Conservation (phyloP, 1,140 invertebrate genomes). For the Episyrphus balteatus region DNA sequence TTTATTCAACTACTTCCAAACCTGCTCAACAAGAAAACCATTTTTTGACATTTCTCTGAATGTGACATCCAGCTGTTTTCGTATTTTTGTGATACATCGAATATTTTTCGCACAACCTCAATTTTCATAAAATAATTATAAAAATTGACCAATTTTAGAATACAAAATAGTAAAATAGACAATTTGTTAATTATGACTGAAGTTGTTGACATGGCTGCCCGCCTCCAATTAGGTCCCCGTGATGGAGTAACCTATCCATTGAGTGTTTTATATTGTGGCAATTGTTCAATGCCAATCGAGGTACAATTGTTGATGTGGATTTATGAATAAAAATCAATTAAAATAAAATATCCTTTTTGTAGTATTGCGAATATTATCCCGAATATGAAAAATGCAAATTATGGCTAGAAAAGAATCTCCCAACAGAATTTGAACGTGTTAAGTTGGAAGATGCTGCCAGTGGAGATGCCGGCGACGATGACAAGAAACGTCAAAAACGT, state of each 20-base stretch:
- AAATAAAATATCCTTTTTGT: neutral
- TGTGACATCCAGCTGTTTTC: too few relatives aligned
- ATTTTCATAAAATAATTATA: too few relatives aligned
- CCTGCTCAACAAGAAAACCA: too few relatives aligned
- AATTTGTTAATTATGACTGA: constrained; percentile 2
- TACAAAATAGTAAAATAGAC: too few relatives aligned
- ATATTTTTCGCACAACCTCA: too few relatives aligned
- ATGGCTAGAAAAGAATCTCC: constrained; percentile 91
- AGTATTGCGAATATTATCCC: constrained; percentile 98
- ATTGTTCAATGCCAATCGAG: constrained; percentile 87
- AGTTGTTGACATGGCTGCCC: constrained; percentile 19
- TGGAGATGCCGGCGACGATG: constrained; percentile 59
- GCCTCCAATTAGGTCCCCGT: constrained; percentile 26
- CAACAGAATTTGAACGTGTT: constrained; percentile 82
- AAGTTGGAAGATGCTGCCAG: constrained; percentile 47
- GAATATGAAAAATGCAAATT: constrained; percentile 95
- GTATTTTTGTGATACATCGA: too few relatives aligned
- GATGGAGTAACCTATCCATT: constrained; percentile 64
- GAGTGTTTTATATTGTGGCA: constrained; percentile 84
- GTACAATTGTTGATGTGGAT: constrained; percentile 12
- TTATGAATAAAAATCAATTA: neutral
- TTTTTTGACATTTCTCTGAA: too few relatives aligned
- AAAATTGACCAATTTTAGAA: too few relatives aligned
- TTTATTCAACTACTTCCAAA: too few relatives aligned
- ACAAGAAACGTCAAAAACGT: constrained; percentile 82